phyloP scores from a whole-genome alignment of 1,140 invertebrate genomes.

The Sitophilus oryzae region DNA sequence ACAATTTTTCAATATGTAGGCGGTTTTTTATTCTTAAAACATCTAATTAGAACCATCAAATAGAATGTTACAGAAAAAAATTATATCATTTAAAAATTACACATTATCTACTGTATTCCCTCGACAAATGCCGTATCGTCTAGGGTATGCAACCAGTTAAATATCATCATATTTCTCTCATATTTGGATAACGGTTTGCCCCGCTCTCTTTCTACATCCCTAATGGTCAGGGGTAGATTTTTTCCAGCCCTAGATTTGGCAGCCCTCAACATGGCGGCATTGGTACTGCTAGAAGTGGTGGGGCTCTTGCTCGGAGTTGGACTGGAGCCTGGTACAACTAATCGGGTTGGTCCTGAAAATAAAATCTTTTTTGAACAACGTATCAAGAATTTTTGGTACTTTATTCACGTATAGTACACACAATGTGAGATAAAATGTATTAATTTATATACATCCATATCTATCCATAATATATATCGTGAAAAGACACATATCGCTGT shows the following conservation, averaged over 20 bases:
- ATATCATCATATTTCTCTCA: slow-evolving; percentile 88
- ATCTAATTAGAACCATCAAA: no score
- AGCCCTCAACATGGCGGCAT: slow-evolving; percentile 40
- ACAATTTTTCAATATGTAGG: no score
- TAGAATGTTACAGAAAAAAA: no score
- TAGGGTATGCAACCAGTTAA: slow-evolving; percentile 83
- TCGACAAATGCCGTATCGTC: slow-evolving; percentile 60
- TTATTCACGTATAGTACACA: no score
- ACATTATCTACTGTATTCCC: slow-evolving; percentile 45
- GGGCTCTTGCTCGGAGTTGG: slow-evolving; percentile 38
- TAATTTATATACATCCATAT: no score
- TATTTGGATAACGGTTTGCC: slow-evolving; percentile 80
- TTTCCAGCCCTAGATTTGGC: slow-evolving; percentile 48
- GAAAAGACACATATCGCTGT: no score
- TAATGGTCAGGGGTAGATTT: slow-evolving; percentile 61
- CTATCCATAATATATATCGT: no score
- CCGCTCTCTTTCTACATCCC: slow-evolving; percentile 73
- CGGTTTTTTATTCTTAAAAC: no score
- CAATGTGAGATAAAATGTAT: no score
- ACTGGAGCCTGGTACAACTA: slow-evolving; percentile 51
- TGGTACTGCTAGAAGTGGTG: slow-evolving; percentile 35
- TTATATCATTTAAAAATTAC: no score
- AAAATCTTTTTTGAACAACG: no score
- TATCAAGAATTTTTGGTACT: no score
- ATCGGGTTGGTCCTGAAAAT: slow-evolving; percentile 44